These are phyloP conservation scores for Sarcophaga variegata DNA, from an alignment of 2,888 invertebrate species.

Conservation along the genomic window DNA sequence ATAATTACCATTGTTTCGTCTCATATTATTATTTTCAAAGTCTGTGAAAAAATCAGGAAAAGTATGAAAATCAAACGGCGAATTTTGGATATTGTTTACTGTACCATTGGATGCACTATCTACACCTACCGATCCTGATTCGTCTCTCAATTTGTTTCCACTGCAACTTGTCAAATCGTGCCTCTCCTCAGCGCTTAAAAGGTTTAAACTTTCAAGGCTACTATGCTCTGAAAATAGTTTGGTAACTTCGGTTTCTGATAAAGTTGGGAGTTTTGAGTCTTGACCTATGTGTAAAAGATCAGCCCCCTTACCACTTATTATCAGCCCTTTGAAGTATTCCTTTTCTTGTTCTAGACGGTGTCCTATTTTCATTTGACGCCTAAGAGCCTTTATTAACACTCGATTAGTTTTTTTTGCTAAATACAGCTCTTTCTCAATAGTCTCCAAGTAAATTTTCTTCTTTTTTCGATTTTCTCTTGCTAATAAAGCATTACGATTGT, in stretches of 20 bases:
- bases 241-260: not conserved
- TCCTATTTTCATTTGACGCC: constrained; percentile 82
- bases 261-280: constrained; percentile 77
- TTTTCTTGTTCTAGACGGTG: constrained; percentile 83
- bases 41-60: constrained; percentile 77
- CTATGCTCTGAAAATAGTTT: not conserved
- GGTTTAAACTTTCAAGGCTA: not conserved
- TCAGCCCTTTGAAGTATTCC: constrained; percentile 83
- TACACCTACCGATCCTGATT: constrained; percentile 63
- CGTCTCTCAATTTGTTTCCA: constrained; percentile 66
- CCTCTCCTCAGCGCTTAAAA: constrained; percentile 69
- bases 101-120: constrained; percentile 72
- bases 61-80: constrained; percentile 70
- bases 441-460: constrained; percentile 85
- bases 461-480: constrained; percentile 85
- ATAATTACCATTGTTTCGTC: constrained; percentile 60
- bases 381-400: constrained; percentile 82
- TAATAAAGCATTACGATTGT: constrained; percentile 84
- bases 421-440: constrained; percentile 83
- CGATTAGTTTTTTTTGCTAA: constrained; percentile 82
- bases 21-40: constrained; percentile 71
- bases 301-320: constrained; percentile 82
- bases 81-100: constrained; percentile 41
- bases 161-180: constrained; percentile 53
- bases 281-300: constrained; percentile 83